Conservation (phyloP, 1,140 invertebrate genomes). For the Cydia pomonella region DNA sequence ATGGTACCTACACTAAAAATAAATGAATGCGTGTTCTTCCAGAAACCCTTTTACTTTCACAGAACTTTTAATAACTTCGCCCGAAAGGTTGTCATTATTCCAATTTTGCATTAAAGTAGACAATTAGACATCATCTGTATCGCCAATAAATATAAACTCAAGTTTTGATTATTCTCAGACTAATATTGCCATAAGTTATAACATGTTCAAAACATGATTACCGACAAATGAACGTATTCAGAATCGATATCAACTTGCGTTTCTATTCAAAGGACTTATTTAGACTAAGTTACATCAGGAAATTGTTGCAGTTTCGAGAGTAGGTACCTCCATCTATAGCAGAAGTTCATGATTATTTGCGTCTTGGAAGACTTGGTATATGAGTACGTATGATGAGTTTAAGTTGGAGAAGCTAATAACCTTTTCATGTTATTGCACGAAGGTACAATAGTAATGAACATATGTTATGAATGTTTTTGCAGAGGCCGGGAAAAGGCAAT, state of each 20-base stretch:
- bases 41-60: too few relatives aligned
- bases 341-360: constrained; percentile 25
- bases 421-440: background rate
- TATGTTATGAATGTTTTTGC: too few relatives aligned
- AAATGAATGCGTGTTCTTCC: too few relatives aligned
- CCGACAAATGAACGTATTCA: background rate
- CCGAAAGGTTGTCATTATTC: too few relatives aligned
- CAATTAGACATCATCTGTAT: too few relatives aligned
- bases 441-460: background rate
- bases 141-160: too few relatives aligned
- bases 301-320: constrained; percentile 29
- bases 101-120: too few relatives aligned
- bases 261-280: constrained; percentile 27
- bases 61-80: too few relatives aligned
- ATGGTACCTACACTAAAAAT: too few relatives aligned
- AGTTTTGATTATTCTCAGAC: too few relatives aligned
- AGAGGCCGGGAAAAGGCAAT: too few relatives aligned
- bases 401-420: constrained; percentile 12
- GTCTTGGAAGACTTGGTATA: background rate
- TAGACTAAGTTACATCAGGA: constrained; percentile 30
- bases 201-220: constrained; percentile 1
- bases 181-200: background rate
- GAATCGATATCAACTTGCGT: constrained; percentile 27
- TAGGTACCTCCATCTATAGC: background rate
- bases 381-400: constrained; percentile 27